phyloP scores from a whole-genome alignment of 2,113 vertebrate genomes.

The Mugil cephalus region DNA sequence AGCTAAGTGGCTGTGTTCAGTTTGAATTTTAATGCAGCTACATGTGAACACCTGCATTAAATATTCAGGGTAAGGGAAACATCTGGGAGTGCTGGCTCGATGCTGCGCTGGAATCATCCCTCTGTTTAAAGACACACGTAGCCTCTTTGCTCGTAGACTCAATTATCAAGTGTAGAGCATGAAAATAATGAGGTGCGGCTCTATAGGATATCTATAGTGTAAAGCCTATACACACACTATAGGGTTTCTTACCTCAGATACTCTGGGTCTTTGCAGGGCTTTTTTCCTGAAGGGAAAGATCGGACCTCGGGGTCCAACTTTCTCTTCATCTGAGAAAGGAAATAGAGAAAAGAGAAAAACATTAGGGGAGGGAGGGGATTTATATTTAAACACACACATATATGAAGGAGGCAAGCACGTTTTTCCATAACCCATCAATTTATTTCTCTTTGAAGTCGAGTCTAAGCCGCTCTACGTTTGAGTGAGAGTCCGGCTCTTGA shows the following conservation, averaged over 20 bases:
- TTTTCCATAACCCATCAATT: constrained; percentile 1
- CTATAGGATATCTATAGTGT: no score
- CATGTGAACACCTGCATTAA: constrained; percentile 74
- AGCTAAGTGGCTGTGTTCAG: constrained; percentile 66
- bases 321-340: constrained; percentile 97
- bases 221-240: no score
- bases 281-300: constrained; percentile 99
- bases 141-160: constrained; percentile 22
- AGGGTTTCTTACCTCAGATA: constrained; percentile 92
- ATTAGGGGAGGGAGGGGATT: neutral
- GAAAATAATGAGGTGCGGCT: neutral
- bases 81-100: constrained; percentile 51
- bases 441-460: constrained; percentile 28
- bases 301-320: constrained; percentile 99
- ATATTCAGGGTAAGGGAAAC: constrained; percentile 69
- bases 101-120: constrained; percentile 34
- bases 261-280: constrained; percentile 98
- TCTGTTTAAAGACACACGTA: constrained; percentile 37
- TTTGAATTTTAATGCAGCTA: constrained; percentile 74
- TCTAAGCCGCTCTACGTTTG: constrained; percentile 13
- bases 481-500: constrained; percentile 9
- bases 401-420: neutral
- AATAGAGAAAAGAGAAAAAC: constrained; percentile 45
- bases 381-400: neutral
- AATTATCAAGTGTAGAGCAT: constrained; percentile 13